phyloP scores from a whole-genome alignment of 2,888 invertebrate species.

The Byasa hedistus region DNA sequence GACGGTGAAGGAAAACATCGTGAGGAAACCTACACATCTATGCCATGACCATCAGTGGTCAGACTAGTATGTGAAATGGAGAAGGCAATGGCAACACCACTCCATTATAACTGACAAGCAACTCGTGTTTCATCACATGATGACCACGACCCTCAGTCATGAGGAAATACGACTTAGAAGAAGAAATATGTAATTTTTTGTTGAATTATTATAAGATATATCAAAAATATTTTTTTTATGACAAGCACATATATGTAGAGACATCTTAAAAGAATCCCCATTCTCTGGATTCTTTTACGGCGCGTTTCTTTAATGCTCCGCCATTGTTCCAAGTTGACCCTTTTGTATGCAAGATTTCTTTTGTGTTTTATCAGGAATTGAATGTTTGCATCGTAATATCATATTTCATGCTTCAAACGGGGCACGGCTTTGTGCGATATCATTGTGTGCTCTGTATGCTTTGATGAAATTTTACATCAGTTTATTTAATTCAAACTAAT shows the following conservation, averaged over 20 bases:
- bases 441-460: background rate
- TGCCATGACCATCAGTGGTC: too few relatives aligned
- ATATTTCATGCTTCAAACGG: background rate
- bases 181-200: too few relatives aligned
- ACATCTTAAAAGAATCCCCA: constrained; percentile 6
- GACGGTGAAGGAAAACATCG: too few relatives aligned
- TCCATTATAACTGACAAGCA: too few relatives aligned
- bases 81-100: too few relatives aligned
- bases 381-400: constrained; percentile 4
- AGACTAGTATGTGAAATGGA: too few relatives aligned
- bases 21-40: too few relatives aligned
- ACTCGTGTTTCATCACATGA: too few relatives aligned
- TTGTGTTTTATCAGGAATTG: constrained; percentile 12
- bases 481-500: background rate
- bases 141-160: too few relatives aligned
- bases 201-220: background rate
- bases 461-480: background rate
- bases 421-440: background rate
- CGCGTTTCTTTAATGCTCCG: background rate
- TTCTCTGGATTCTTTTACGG: constrained; percentile 12
- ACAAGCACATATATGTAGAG: constrained; percentile 2
- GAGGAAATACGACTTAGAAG: too few relatives aligned
- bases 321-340: constrained; percentile 16
- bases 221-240: background rate
- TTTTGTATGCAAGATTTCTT: constrained; percentile 6